A percentile compares a stretch with the other conserved stretches of the same genome.
Evolutionary conservation across 37 sponge, comb jelly and placozoan genomes (phyloP).

Genomic region (Spongia lamella): DNA sequence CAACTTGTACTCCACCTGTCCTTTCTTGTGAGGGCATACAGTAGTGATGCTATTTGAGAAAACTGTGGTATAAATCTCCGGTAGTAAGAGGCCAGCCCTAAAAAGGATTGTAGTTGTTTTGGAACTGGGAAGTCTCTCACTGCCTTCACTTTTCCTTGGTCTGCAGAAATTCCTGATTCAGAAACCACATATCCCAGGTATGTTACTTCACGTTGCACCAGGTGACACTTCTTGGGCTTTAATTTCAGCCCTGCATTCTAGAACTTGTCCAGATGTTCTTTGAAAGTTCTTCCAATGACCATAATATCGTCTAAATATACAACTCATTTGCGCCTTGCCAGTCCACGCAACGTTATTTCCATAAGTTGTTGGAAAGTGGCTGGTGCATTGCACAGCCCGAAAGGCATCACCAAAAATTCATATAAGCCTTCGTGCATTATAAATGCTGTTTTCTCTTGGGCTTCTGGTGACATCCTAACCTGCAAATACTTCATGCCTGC

Average conservation of each 20-base stretch:
- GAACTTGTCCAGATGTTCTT: slow-evolving; percentile 24
- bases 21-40: not conserved
- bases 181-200: slow-evolving; percentile 40
- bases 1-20: slow-evolving; percentile 12
- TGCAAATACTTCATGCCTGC: no score
- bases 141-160: not conserved
- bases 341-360: slow-evolving; percentile 17
- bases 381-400: no score
- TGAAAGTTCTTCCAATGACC: slow-evolving; percentile 7
- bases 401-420: slow-evolving; percentile 33
- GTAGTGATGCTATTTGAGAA: not conserved
- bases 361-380: slow-evolving; percentile 38
- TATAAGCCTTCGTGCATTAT: slow-evolving; percentile 4
- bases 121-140: slow-evolving; percentile 11
- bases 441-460: slow-evolving; percentile 32
- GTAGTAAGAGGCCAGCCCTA: slow-evolving; percentile 18
- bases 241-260: slow-evolving; percentile 15
- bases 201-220: not conserved
- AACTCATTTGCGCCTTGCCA: not conserved
- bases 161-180: slow-evolving; percentile 21
- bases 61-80: not conserved
- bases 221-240: slow-evolving; percentile 35
- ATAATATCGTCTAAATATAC: slow-evolving; percentile 44
- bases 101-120: not conserved
- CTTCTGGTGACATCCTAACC: not conserved